Conservation (phyloP, 2,797 vertebrate species). For the Brachyalestes nurse region DNA sequence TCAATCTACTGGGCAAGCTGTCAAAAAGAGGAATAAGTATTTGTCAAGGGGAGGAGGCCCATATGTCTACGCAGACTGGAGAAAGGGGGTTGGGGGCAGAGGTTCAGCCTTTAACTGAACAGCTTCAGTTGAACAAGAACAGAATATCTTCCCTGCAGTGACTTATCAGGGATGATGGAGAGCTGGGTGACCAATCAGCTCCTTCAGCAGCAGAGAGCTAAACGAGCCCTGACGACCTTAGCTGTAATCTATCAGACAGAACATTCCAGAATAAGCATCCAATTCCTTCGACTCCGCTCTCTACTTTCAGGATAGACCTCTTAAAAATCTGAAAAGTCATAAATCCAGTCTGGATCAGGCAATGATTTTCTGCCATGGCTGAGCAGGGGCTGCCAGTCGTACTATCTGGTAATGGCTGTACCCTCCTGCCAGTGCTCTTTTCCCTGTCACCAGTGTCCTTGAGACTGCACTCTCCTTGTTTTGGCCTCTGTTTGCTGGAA, state of each 20-base stretch:
- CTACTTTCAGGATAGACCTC: constrained; percentile 19
- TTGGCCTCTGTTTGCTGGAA: constrained; percentile 20
- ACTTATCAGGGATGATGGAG: constrained; percentile 44
- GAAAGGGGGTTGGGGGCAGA: background rate
- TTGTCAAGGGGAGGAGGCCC: constrained; percentile 39
- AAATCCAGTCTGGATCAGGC: constrained; percentile 35
- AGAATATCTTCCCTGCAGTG: constrained; percentile 39
- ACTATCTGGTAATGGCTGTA: constrained; percentile 12
- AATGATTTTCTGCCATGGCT: constrained; percentile 47
- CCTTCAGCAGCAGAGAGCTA: constrained; percentile 28
- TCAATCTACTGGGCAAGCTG: constrained; percentile 43
- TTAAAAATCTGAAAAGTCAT: constrained; percentile 45
- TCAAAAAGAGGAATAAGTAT: constrained; percentile 34
- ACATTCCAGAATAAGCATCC: constrained; percentile 48
- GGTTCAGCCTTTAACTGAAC: background rate
- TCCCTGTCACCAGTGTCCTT: constrained; percentile 34
- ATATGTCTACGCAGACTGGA: constrained; percentile 35
- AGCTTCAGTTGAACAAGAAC: constrained; percentile 34
- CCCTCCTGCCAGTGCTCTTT: background rate
- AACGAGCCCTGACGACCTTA: constrained; percentile 22
- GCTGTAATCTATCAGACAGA: constrained; percentile 43
- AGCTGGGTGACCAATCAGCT: constrained; percentile 38
- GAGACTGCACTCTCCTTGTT: constrained; percentile 4
- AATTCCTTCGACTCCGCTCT: constrained; percentile 23
- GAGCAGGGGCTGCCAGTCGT: constrained; percentile 13